A percentile compares a stretch with the other conserved stretches of the same genome.
phyloP scores from a whole-genome alignment of 2,113 vertebrate species.

The Ahaetulla prasina region DNA sequence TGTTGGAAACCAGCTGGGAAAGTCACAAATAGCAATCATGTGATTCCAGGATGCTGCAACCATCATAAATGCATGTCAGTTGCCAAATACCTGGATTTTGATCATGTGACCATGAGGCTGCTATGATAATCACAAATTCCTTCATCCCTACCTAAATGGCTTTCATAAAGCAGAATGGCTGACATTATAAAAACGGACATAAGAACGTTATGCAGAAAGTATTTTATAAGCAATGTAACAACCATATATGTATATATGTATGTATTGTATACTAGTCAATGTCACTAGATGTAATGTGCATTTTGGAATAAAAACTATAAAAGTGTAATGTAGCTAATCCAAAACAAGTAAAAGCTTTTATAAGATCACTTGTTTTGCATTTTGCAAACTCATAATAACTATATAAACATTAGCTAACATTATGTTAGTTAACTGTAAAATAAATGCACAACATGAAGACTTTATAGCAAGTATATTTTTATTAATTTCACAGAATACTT shows the following conservation, averaged over 20 bases:
- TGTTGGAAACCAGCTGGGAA: not conserved
- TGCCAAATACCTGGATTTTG: not conserved
- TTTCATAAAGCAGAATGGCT: not conserved
- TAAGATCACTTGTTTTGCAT: not conserved
- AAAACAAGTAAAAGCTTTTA: not conserved
- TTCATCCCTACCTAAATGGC: not conserved
- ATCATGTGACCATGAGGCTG: not conserved
- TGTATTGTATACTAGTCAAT: not conserved
- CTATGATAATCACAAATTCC: not conserved
- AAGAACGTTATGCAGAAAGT: not conserved
- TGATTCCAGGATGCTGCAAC: not conserved
- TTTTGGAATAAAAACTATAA: not conserved
- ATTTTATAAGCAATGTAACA: not conserved
- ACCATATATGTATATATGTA: not conserved
- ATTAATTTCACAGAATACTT: slow-evolving; percentile 73
- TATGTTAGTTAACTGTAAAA: not conserved
- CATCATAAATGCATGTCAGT: not conserved
- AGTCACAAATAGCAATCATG: not conserved
- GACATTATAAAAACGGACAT: not conserved
- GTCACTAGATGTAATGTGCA: not conserved
- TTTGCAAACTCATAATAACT: not conserved
- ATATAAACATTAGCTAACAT: not conserved
- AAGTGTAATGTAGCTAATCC: not conserved
- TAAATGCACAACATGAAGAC: slow-evolving; percentile 32
- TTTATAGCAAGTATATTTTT: slow-evolving; percentile 69